Conservation (phyloP, 2,797 vertebrate genomes). For the Tapera naevia region DNA sequence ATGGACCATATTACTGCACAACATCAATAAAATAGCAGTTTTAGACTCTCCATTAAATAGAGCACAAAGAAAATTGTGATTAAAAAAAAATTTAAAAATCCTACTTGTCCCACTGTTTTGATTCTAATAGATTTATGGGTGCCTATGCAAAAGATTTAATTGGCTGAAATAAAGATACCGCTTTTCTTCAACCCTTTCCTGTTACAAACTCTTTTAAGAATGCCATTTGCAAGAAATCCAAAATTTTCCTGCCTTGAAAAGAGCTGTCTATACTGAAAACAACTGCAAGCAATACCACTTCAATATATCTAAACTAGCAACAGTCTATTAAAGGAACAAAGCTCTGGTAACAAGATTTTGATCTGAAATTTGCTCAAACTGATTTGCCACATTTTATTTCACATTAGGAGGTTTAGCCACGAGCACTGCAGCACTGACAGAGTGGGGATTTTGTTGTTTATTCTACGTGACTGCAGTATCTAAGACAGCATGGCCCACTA, state of each 20-base stretch:
- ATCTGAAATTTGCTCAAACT: neutral
- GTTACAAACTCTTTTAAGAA: neutral
- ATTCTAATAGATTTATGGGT: neutral
- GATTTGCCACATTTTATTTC: neutral
- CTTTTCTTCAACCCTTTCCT: neutral
- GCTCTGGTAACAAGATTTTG: neutral
- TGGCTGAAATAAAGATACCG: neutral
- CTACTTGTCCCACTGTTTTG: neutral
- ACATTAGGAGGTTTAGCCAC: neutral
- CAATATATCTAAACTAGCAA: neutral
- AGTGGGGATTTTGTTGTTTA: neutral
- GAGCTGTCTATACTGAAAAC: neutral
- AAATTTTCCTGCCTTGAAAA: neutral
- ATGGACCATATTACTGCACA: constrained; percentile 23
- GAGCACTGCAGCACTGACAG: neutral
- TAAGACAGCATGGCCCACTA: neutral
- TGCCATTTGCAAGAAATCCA: neutral
- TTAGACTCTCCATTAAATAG: constrained; percentile 16
- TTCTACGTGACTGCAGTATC: neutral
- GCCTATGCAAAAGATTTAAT: neutral
- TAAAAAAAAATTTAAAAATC: neutral
- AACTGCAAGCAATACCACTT: neutral
- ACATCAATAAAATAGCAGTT: constrained; percentile 26
- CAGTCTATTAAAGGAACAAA: neutral
- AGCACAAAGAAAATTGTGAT: neutral